A percentile compares a stretch with the other conserved stretches of the same genome.
Evolutionary conservation across 1,140 invertebrate species (phyloP).

Genomic region (Leptestheria dahalacensis): DNA sequence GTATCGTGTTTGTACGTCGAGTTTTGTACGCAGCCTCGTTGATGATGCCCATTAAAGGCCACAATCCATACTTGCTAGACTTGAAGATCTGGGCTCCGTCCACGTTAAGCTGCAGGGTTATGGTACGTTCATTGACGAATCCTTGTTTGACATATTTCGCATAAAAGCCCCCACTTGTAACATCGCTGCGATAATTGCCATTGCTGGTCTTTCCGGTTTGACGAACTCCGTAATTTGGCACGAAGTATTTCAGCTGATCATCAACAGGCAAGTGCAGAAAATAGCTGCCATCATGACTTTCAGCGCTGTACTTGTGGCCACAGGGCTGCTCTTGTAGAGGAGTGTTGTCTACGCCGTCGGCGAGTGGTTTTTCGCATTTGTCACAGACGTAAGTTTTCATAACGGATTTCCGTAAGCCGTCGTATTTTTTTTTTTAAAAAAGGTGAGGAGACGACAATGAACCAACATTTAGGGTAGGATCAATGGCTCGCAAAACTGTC

Average conservation of each 20-base stretch:
- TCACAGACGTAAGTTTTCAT: too few relatives aligned
- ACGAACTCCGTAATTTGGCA: neutral
- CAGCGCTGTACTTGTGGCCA: too few relatives aligned
- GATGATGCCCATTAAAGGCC: conserved; percentile 1
- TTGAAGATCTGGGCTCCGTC: neutral
- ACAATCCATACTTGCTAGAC: neutral
- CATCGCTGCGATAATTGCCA: neutral
- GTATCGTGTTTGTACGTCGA: neutral
- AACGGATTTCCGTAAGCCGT: too few relatives aligned
- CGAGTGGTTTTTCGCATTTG: too few relatives aligned
- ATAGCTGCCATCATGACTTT: neutral
- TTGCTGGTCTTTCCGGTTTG: neutral
- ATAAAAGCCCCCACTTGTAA: neutral
- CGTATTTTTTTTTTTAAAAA: too few relatives aligned
- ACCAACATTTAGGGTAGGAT: too few relatives aligned
- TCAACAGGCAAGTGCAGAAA: neutral
- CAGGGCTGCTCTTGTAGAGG: too few relatives aligned
- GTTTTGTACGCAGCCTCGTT: neutral
- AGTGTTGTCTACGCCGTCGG: too few relatives aligned
- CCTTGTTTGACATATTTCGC: neutral
- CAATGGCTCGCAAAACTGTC: neutral
- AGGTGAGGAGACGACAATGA: too few relatives aligned
- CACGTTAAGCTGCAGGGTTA: neutral
- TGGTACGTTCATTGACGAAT: neutral
- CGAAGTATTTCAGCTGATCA: neutral